These are phyloP conservation scores for Laodelphax striatellus DNA, from an alignment of 1,140 invertebrate species.

Conservation along the genomic window DNA sequence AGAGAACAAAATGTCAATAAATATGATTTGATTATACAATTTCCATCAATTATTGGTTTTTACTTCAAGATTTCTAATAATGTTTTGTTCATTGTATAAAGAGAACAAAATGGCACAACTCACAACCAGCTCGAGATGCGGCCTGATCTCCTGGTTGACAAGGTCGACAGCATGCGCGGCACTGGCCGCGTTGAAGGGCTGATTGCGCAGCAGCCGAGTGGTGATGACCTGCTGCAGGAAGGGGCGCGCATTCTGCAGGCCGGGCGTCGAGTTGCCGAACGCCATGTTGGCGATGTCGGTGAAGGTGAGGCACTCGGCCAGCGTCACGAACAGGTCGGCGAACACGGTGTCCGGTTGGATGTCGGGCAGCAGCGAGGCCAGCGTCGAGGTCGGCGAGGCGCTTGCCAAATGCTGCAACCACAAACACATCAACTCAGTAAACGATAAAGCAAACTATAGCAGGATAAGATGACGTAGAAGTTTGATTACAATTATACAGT, in stretches of 20 bases:
- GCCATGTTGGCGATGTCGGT: not conserved
- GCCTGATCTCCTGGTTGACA: slow-evolving; percentile 20
- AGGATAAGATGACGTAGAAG: no score
- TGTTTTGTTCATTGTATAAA: no score
- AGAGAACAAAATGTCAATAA: no score
- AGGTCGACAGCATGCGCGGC: slow-evolving; percentile 3
- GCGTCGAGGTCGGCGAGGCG: not conserved
- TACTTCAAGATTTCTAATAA: no score
- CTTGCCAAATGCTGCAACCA: not conserved
- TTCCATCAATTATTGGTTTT: no score
- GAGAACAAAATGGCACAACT: no score
- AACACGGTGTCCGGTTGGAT: not conserved
- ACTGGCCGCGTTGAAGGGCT: slow-evolving; percentile 18
- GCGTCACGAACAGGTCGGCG: not conserved
- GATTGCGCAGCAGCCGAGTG: slow-evolving; percentile 24
- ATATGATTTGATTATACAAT: no score
- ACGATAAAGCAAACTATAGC: no score
- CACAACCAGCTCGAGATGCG: slow-evolving; percentile 15
- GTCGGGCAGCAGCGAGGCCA: not conserved
- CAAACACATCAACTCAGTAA: no score
- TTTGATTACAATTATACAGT: no score
- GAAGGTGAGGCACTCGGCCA: not conserved
- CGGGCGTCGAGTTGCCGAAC: not conserved
- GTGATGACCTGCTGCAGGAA: slow-evolving; percentile 27
- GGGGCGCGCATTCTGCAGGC: slow-evolving; percentile 10